These are phyloP conservation scores for Mastigias papua DNA, from an alignment of 30 jellyfish, hydroid and myxozoan species.

Conservation along the genomic window DNA sequence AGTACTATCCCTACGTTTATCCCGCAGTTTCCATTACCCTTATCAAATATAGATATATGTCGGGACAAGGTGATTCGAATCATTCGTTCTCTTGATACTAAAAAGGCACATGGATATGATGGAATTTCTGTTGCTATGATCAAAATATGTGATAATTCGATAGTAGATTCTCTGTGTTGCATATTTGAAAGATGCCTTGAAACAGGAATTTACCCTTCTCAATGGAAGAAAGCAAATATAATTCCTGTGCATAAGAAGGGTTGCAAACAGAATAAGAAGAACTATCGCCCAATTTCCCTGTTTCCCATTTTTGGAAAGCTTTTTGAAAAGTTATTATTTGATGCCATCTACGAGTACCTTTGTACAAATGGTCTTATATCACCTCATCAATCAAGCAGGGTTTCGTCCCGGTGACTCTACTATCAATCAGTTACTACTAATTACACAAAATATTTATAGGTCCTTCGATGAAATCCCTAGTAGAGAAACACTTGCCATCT, in stretches of 20 bases:
- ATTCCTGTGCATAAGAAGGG: slow-evolving; percentile 70
- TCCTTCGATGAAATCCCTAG: slow-evolving; percentile 55
- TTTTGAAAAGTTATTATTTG: slow-evolving; percentile 51
- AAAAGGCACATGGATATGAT: slow-evolving; percentile 59
- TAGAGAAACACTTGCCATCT: slow-evolving; percentile 60
- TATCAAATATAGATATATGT: slow-evolving; percentile 20
- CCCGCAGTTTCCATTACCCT: slow-evolving; percentile 36
- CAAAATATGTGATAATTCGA: too few species aligned
- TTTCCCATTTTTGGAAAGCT: slow-evolving; percentile 39
- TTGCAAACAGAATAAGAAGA: too few species aligned
- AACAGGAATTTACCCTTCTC: slow-evolving; percentile 62
- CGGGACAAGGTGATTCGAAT: slow-evolving; percentile 31
- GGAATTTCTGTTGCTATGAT: slow-evolving; percentile 51
- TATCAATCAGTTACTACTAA: too few species aligned
- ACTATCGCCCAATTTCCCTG: slow-evolving; percentile 51
- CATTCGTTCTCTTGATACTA: slow-evolving; percentile 60
- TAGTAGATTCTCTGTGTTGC: slow-evolving; percentile 46
- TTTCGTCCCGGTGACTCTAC: slow-evolving; percentile 57
- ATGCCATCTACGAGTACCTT: too few species aligned
- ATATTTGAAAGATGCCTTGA: slow-evolving; percentile 42
- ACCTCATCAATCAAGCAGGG: slow-evolving; percentile 71
- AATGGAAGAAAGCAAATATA: slow-evolving; percentile 62
- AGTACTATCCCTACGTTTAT: too few species aligned
- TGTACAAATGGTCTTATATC: slow-evolving; percentile 33
- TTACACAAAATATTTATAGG: slow-evolving; percentile 44